Evolutionary conservation across 2,113 vertebrate species (phyloP), one percentile per base, ranked within the genome.

Genomic region (Apistogramma diplotaenia): DNA sequence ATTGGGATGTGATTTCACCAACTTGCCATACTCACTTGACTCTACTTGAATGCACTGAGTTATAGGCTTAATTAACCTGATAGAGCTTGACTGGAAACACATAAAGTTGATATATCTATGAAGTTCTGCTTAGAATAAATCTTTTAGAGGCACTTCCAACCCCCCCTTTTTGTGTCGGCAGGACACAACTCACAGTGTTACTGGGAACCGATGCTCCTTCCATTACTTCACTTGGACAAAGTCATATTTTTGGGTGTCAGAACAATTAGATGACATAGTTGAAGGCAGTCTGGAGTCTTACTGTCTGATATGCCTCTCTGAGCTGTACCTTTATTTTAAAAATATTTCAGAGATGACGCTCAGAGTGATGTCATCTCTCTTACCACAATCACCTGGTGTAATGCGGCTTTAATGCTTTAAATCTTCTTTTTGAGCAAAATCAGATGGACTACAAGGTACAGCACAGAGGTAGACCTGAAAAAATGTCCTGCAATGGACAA

Each of bases 381-480:
- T 35, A 49, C 15, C 27, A 33, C 21, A 15, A 33, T 79, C 61
- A 85, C 58, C 78, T 73, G 29, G 53, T 71, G 78, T 74, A 85
- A 79, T 58, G 56, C 60, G 43, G 67, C 49, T 82, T 80, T 83
- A 83, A 89, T 75, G 58, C 74, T 62, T 83, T 49, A 73, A 89
- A 86, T 86, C 65, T 8, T 35, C 65, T 59, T 82, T 82, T 1
- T 23, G 46, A 53, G 81, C 85, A 85, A 82, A 82, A 83, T 77
- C 70, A 88, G 71, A 79, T 21, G 23, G n/a, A 76, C 29, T 55
- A 82, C 37, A 70, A 62, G 21, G 75, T 25, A 65, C 62, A 7
- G 67, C 31, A 62, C 61, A 81, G 76, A 81, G 37, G 35, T 81
- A 84, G 56, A 84, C 21, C 84, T 92, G 88, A 80, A 85, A 59